Evolutionary conservation across 2,797 vertebrate species (phyloP).

Genomic region (Pampus argenteus): DNA sequence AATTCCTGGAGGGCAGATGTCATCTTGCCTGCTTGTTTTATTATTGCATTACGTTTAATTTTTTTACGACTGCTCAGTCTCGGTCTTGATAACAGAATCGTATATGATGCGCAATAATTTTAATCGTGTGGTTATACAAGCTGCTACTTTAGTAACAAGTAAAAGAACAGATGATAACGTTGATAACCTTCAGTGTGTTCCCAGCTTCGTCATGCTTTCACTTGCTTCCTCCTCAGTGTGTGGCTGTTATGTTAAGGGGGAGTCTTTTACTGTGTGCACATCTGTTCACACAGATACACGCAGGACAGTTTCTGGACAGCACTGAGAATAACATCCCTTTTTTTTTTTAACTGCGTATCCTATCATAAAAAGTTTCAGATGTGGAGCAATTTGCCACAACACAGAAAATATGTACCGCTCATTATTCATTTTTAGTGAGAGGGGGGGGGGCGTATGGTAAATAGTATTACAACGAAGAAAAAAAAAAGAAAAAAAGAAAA

Average conservation of each 20-base stretch:
- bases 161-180: conserved; percentile 30
- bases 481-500: conserved; percentile 19
- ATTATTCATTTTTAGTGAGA: conserved; percentile 37
- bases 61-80: not conserved
- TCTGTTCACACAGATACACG: conserved; percentile 55
- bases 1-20: conserved; percentile 22
- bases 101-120: conserved; percentile 8
- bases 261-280: conserved; percentile 50
- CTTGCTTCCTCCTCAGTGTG: conserved; percentile 63
- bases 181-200: conserved; percentile 43
- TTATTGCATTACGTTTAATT: not conserved
- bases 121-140: conserved; percentile 1
- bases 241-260: conserved; percentile 37
- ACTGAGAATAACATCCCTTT: conserved; percentile 9
- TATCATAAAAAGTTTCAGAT: conserved; percentile 18
- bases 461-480: not conserved
- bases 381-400: conserved; percentile 37
- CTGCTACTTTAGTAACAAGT: conserved; percentile 26
- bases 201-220: conserved; percentile 73
- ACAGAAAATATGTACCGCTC: conserved; percentile 51
- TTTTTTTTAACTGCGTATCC: not conserved
- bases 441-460: conserved; percentile 6
- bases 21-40: not conserved
- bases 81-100: not conserved
- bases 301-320: conserved; percentile 43